These are phyloP conservation scores for Heliconius charithonia DNA, from an alignment of 2,888 invertebrate genomes.

Conservation along the genomic window DNA sequence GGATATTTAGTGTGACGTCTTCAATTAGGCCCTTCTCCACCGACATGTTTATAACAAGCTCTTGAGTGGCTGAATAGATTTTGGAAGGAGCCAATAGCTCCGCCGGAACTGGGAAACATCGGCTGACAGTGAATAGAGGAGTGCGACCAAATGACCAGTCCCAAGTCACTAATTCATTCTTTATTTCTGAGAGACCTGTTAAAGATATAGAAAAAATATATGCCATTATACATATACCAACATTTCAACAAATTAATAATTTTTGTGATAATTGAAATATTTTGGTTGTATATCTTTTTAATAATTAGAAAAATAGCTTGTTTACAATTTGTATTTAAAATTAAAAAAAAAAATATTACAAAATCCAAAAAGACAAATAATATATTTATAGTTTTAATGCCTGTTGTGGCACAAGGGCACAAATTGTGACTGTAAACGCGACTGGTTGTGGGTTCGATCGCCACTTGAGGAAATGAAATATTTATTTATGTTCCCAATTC, in stretches of 20 bases:
- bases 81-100: constrained; percentile 75
- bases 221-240: no score
- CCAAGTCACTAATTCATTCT: constrained; percentile 89
- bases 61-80: constrained; percentile 71
- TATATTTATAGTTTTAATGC: no score
- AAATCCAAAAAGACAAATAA: no score
- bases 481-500: no score
- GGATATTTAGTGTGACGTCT: constrained; percentile 86
- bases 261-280: neutral
- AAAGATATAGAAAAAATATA: neutral
- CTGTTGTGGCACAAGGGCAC: no score
- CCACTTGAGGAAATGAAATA: no score
- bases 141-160: constrained; percentile 95
- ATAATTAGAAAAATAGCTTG: no score
- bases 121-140: constrained; percentile 90
- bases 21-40: constrained; percentile 86
- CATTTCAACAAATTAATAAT: no score
- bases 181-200: constrained; percentile 87
- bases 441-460: no score
- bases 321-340: no score
- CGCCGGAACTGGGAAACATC: constrained; percentile 85
- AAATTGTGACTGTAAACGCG: no score
- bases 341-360: no score
- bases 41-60: constrained; percentile 85
- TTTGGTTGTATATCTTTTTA: neutral